Conservation (phyloP, 2,113 vertebrate species). For the Chamaetylas fuelleborni region DNA sequence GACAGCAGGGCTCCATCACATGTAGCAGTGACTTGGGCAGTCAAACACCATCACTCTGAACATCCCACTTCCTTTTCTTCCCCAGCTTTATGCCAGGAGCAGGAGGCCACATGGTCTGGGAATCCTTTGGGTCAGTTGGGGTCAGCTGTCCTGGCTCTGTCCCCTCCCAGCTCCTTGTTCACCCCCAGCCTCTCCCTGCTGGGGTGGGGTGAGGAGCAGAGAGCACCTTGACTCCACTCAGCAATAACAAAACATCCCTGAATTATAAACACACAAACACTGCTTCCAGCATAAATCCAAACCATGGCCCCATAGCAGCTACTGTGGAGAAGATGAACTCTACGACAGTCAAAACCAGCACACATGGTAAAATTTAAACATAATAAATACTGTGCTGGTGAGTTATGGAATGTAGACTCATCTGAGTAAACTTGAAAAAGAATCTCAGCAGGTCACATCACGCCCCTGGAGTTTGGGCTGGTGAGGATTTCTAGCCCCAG, state of each 20-base stretch:
- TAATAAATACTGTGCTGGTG: not conserved
- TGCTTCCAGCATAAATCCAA: not conserved
- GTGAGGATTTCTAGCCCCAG: not conserved
- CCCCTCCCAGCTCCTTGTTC: not conserved
- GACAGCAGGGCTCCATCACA: not conserved
- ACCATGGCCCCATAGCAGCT: not conserved
- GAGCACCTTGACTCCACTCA: accelerated
- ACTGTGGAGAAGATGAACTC: not conserved
- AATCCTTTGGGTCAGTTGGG: accelerated
- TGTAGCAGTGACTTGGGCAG: accelerated
- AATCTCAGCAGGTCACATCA: not conserved
- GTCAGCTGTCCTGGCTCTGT: not conserved
- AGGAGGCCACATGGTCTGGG: not conserved
- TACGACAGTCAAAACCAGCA: accelerated
- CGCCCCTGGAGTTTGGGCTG: not conserved
- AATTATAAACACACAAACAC: not conserved
- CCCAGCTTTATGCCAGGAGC: not conserved
- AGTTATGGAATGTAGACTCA: not conserved
- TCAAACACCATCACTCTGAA: not conserved
- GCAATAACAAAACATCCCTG: not conserved
- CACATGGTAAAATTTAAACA: not conserved
- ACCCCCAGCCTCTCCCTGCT: not conserved
- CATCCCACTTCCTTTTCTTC: not conserved
- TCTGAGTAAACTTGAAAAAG: not conserved
- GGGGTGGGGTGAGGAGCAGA: not conserved